Conservation (phyloP, 2,797 vertebrate species). For the Phalloptychus januarius region DNA sequence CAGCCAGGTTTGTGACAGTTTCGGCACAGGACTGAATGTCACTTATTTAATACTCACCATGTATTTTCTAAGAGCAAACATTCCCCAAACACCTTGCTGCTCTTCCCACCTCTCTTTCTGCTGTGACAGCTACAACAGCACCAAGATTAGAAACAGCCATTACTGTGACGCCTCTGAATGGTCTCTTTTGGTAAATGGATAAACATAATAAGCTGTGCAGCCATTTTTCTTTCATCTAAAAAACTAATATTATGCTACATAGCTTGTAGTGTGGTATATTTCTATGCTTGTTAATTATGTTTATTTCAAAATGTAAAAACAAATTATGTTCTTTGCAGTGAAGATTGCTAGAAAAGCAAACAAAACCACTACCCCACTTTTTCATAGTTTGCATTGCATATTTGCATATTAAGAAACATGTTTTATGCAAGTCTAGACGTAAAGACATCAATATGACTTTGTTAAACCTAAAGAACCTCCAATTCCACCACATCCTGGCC, state of each 20-base stretch:
- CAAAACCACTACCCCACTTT: neutral
- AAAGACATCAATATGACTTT: neutral
- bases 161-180: slow-evolving; percentile 18
- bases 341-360: neutral
- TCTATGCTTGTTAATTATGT: neutral
- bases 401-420: neutral
- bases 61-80: slow-evolving; percentile 31
- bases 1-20: slow-evolving; percentile 49
- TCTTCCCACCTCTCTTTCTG: slow-evolving; percentile 10
- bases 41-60: slow-evolving; percentile 39
- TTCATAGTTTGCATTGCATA: neutral
- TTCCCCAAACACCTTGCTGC: slow-evolving; percentile 24
- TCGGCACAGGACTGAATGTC: slow-evolving; percentile 26
- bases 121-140: slow-evolving; percentile 28
- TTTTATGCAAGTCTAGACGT: neutral
- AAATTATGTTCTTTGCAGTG: neutral
- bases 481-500: neutral
- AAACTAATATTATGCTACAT: neutral
- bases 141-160: slow-evolving; percentile 16
- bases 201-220: slow-evolving; percentile 3
- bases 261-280: neutral
- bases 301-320: neutral
- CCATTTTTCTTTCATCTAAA: neutral
- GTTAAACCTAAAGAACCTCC: neutral
- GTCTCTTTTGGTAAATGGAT: slow-evolving; percentile 13